Conservation (phyloP, 2,888 invertebrate genomes). For the Physocephala rufipes region DNA sequence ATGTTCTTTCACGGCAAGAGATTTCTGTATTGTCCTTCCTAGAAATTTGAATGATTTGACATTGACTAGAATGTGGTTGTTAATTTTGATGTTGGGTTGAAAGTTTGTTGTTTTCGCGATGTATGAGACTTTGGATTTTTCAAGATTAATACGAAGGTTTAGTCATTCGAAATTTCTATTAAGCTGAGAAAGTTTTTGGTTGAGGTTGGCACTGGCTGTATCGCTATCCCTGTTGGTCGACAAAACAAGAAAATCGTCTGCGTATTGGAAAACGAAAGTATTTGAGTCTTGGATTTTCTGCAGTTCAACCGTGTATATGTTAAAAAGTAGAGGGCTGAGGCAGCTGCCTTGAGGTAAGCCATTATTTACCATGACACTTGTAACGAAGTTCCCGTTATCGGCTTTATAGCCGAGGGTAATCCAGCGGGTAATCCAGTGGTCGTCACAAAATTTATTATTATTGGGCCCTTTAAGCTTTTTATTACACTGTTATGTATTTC, state of each 20-base stretch:
- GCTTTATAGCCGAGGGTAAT: too few species aligned
- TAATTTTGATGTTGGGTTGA: neutral
- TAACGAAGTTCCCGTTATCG: too few species aligned
- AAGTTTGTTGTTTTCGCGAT: neutral
- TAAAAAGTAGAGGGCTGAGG: constrained; percentile 13
- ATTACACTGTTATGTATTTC: too few species aligned
- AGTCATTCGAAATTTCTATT: neutral
- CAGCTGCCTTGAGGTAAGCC: constrained; percentile 22
- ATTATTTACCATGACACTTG: too few species aligned
- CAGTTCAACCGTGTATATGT: constrained; percentile 5
- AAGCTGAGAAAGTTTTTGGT: neutral
- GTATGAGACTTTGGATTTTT: neutral
- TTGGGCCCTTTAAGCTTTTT: too few species aligned
- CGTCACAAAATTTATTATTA: too few species aligned
- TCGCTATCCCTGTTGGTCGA: neutral
- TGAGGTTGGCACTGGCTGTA: neutral
- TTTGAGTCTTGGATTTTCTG: constrained; percentile 8
- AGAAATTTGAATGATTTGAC: constrained; percentile 12
- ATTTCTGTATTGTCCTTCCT: neutral
- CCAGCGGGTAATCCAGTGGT: too few species aligned
- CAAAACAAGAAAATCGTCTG: constrained; percentile 19
- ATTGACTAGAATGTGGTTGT: neutral
- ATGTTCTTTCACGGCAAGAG: neutral
- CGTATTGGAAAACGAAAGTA: constrained; percentile 5
- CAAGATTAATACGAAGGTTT: neutral